Percentiles rank a stretch among this genome's conserved stretches.
phyloP scores from a whole-genome alignment of 2,797 vertebrate species.

The Pogoniulus pusillus region DNA sequence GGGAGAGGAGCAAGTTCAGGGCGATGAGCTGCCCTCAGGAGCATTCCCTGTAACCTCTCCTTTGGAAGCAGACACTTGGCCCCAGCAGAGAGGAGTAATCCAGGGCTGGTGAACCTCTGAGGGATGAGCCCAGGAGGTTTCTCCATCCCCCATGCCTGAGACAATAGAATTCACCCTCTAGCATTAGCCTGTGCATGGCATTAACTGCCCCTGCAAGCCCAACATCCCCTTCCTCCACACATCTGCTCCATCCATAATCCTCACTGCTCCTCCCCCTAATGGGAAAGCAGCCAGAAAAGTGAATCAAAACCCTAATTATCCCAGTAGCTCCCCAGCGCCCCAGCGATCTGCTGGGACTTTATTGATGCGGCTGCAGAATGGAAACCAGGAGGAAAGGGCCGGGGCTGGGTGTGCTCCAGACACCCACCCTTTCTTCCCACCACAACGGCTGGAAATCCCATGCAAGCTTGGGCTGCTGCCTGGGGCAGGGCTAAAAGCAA shows the following conservation, averaged over 20 bases:
- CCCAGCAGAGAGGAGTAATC: background rate
- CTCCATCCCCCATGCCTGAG: background rate
- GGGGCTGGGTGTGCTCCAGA: background rate
- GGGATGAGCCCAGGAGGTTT: background rate
- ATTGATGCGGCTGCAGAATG: background rate
- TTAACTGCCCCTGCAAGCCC: background rate
- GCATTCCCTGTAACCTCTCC: background rate
- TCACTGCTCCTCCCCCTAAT: background rate
- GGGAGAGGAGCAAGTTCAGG: background rate
- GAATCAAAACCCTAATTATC: slow-evolving; percentile 52
- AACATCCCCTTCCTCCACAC: slow-evolving; percentile 19
- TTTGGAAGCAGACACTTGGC: background rate
- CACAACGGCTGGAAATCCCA: background rate
- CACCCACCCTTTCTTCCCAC: background rate
- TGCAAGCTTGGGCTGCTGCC: background rate
- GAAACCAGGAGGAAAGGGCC: background rate
- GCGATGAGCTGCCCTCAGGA: background rate
- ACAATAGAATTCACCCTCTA: background rate
- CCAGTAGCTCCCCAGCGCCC: background rate
- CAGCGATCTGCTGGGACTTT: background rate
- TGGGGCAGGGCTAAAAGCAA: background rate
- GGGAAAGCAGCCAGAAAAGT: slow-evolving; percentile 50
- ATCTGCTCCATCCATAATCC: slow-evolving; percentile 54
- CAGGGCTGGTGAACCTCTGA: background rate
- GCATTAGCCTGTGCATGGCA: background rate